These are phyloP conservation scores for Scaptomyza flava DNA, from an alignment of 2,888 invertebrate genomes.

Conservation along the genomic window DNA sequence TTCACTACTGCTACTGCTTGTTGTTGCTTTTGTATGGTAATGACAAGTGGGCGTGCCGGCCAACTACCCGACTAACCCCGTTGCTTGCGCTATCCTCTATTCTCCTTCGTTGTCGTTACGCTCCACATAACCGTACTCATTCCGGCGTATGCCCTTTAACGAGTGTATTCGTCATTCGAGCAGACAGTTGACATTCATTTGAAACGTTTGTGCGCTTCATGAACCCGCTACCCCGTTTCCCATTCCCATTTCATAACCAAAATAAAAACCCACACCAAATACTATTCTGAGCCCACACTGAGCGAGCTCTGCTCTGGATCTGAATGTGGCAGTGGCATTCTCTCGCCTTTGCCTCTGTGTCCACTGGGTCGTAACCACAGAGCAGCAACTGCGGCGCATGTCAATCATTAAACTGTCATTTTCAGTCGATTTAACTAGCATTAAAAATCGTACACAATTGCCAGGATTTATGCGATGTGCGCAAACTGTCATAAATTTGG, in stretches of 20 bases:
- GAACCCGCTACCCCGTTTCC: slow-evolving; percentile 37
- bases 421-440: slow-evolving; percentile 81
- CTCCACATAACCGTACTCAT: slow-evolving; percentile 70
- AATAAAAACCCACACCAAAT: background rate
- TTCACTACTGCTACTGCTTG: slow-evolving; percentile 29
- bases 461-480: slow-evolving; percentile 76
- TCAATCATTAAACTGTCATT: slow-evolving; percentile 81
- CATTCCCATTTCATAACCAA: background rate
- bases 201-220: slow-evolving; percentile 68
- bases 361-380: slow-evolving; percentile 56
- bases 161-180: slow-evolving; percentile 77
- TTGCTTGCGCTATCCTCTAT: slow-evolving; percentile 15
- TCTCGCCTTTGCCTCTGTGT: slow-evolving; percentile 2
- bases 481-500: slow-evolving; percentile 77
- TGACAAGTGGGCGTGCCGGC: slow-evolving; percentile 75
- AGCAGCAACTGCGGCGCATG: slow-evolving; percentile 69
- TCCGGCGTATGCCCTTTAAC: slow-evolving; percentile 77
- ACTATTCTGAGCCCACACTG: slow-evolving; percentile 15
- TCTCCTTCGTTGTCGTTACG: slow-evolving; percentile 52
- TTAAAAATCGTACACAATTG: slow-evolving; percentile 80
- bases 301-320: slow-evolving; percentile 5
- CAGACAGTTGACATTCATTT: slow-evolving; percentile 78
- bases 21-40: slow-evolving; percentile 37
- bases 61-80: slow-evolving; percentile 61
- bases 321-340: slow-evolving; percentile 1